phyloP scores from a whole-genome alignment of 2,113 vertebrate genomes.

The Tenebrosternarchus preto region DNA sequence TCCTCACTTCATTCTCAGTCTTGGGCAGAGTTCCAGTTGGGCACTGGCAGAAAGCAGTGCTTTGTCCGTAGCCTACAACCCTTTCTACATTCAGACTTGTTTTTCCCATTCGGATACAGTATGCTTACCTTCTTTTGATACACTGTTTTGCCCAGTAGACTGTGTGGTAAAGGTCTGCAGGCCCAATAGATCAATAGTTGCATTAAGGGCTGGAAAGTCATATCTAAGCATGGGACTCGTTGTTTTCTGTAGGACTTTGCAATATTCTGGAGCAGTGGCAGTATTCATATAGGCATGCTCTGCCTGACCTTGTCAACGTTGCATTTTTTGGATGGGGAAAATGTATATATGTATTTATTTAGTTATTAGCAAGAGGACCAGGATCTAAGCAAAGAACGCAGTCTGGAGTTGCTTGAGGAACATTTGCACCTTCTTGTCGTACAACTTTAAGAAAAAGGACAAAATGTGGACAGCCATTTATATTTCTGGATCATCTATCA shows the following conservation, averaged over 20 bases:
- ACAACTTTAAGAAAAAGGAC: not conserved
- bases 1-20: not conserved
- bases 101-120: slow-evolving; percentile 1
- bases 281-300: not conserved
- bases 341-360: not conserved
- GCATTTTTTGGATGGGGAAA: not conserved
- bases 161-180: not conserved
- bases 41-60: slow-evolving; percentile 41
- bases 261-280: not conserved
- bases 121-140: not conserved
- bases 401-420: not conserved
- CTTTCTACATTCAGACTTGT: slow-evolving; percentile 32
- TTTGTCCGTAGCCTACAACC: slow-evolving; percentile 38
- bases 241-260: not conserved
- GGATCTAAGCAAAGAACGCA: not conserved
- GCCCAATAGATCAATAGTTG: slow-evolving; percentile 15
- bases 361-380: not conserved
- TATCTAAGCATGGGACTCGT: not conserved
- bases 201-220: not conserved
- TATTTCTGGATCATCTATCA: not conserved
- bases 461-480: not conserved
- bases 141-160: not conserved
- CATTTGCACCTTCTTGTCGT: not conserved
- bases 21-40: slow-evolving; percentile 31
- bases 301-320: not conserved